phyloP scores from a whole-genome alignment of 1,140 invertebrate genomes.

The Diabrotica undecimpunctata region DNA sequence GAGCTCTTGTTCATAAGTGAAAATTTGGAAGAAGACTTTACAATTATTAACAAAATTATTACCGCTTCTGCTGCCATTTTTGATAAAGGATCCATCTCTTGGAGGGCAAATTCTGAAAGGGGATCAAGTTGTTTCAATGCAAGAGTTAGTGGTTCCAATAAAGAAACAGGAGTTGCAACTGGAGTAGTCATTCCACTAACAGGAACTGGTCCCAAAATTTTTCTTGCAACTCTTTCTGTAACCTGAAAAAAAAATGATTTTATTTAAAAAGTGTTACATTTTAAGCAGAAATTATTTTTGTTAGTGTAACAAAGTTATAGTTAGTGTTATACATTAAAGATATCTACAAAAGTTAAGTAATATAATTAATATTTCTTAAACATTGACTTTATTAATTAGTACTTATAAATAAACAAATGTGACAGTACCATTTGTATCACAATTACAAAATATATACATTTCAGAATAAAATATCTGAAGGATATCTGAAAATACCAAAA shows the following conservation, averaged over 20 bases:
- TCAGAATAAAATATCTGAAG: no score
- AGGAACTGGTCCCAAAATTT: conserved; percentile 49
- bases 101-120: conserved; percentile 63
- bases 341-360: no score
- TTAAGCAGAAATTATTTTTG: conserved; percentile 14
- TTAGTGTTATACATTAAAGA: no score
- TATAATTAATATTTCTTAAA: no score
- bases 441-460: no score
- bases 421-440: no score
- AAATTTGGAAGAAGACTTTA: no score
- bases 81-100: conserved; percentile 61
- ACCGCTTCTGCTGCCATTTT: conserved; percentile 62
- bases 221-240: conserved; percentile 49
- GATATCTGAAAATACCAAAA: no score
- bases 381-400: no score
- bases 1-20: no score
- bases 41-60: conserved; percentile 28
- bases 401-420: no score
- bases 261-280: conserved; percentile 11
- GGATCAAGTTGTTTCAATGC: conserved; percentile 72
- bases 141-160: conserved; percentile 56
- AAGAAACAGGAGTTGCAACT: conserved; percentile 47
- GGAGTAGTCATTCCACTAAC: conserved; percentile 53
- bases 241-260: conserved; percentile 39
- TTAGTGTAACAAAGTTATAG: no score